Conservation (phyloP, 1,140 invertebrate genomes). For the Hermatobates lingyangjiaoensis region DNA sequence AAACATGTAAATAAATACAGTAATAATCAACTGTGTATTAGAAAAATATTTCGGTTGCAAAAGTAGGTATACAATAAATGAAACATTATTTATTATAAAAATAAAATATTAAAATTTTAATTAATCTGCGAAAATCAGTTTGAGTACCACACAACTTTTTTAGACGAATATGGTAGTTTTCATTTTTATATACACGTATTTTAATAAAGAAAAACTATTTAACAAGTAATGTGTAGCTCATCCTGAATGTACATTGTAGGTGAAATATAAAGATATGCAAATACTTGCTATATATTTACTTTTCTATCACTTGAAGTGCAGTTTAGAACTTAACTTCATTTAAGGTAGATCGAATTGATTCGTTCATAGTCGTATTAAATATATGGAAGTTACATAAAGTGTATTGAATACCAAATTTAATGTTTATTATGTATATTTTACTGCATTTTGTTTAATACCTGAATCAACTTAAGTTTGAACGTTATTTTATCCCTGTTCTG, state of each 20-base stretch:
- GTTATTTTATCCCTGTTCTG: slow-evolving; percentile 12
- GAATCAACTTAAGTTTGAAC: neutral
- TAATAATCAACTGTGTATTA: too few relatives aligned
- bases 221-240: too few relatives aligned
- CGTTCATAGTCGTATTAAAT: neutral
- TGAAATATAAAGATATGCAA: neutral
- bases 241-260: neutral
- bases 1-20: too few relatives aligned
- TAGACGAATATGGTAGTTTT: too few relatives aligned
- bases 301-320: neutral
- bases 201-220: too few relatives aligned
- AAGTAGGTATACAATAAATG: too few relatives aligned
- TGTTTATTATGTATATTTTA: neutral
- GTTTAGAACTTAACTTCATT: neutral
- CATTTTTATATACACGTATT: too few relatives aligned
- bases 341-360: neutral
- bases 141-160: too few relatives aligned
- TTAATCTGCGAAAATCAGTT: too few relatives aligned
- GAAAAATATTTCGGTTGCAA: too few relatives aligned
- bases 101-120: too few relatives aligned
- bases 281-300: neutral
- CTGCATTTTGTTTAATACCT: neutral
- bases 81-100: too few relatives aligned
- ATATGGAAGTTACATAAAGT: neutral
- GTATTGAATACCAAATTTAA: neutral